A percentile compares a stretch with the other conserved stretches of the same genome.
phyloP scores from a whole-genome alignment of 2,797 vertebrate genomes.

The Tachyglossus aculeatus region DNA sequence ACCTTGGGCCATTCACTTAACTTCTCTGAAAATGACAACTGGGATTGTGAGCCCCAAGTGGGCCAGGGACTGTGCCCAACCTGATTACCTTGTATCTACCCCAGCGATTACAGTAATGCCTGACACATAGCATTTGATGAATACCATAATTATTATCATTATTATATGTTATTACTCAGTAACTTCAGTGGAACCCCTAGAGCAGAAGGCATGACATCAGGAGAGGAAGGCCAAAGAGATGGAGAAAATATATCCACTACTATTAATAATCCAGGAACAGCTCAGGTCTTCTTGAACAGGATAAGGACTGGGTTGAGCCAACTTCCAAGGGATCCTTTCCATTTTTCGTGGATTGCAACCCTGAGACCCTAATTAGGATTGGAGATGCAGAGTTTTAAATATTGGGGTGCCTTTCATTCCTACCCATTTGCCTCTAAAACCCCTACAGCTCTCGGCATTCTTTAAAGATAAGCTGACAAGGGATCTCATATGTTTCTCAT shows the following conservation, averaged over 20 bases:
- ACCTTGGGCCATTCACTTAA: too few species aligned
- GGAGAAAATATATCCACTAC: neutral
- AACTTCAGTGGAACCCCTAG: conserved; percentile 8
- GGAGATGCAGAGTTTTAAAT: neutral
- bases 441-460: too few species aligned
- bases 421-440: conserved; percentile 11
- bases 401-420: neutral
- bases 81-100: too few species aligned
- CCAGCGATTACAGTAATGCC: too few species aligned
- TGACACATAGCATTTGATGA: too few species aligned
- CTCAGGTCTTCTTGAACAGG: neutral
- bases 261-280: neutral
- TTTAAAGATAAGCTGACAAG: neutral
- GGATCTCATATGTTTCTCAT: conserved; percentile 11
- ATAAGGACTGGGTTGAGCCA: neutral
- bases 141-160: too few species aligned
- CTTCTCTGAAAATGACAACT: too few species aligned
- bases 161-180: neutral
- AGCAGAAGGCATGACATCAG: conserved; percentile 20
- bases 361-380: conserved; percentile 11
- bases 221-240: neutral
- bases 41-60: too few species aligned
- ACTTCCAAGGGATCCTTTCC: neutral
- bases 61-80: too few species aligned
- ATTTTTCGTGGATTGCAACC: neutral